Evolutionary conservation across 2,888 invertebrate genomes (phyloP).

Genomic region (Caenorhabditis doughertyi): DNA sequence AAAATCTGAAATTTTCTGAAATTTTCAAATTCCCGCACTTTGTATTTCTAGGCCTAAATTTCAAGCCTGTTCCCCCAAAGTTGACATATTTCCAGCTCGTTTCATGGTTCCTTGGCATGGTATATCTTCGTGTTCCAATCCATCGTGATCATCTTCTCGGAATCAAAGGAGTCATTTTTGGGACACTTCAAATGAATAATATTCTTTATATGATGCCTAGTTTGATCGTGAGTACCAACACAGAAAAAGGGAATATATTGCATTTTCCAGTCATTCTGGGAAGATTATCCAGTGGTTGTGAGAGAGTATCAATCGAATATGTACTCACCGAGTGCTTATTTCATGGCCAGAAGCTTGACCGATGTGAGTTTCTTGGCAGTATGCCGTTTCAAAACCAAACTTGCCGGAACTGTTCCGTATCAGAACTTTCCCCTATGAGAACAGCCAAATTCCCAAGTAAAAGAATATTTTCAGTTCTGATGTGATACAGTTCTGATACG

Average conservation of each 20-base stretch:
- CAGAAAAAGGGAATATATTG: too few relatives aligned
- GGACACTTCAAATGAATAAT: slow-evolving; percentile 93
- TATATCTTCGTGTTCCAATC: slow-evolving; percentile 90
- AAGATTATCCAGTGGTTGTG: slow-evolving; percentile 92
- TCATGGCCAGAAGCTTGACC: slow-evolving; percentile 89
- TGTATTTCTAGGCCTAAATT: too few relatives aligned
- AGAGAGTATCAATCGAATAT: slow-evolving; percentile 93
- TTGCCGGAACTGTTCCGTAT: too few relatives aligned
- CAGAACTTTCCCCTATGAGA: too few relatives aligned
- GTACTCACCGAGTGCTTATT: slow-evolving; percentile 88
- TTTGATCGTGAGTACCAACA: slow-evolving; percentile 87
- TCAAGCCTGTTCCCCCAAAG: too few relatives aligned
- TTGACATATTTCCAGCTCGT: slow-evolving; percentile 40
- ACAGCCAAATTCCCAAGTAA: too few relatives aligned
- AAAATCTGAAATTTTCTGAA: too few relatives aligned
- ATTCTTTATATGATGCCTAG: slow-evolving; percentile 95
- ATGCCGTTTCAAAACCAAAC: too few relatives aligned
- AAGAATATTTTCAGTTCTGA: too few relatives aligned
- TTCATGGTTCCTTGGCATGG: slow-evolving; percentile 89
- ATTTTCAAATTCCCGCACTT: too few relatives aligned
- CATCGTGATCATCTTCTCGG: slow-evolving; percentile 94
- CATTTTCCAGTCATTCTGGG: slow-evolving; percentile 75
- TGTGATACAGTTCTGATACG: too few relatives aligned
- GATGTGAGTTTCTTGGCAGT: slow-evolving; percentile 85
- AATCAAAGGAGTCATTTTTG: slow-evolving; percentile 92